Percentiles rank a stretch among this genome's conserved stretches.
These are phyloP conservation scores for Patiria miniata DNA, from an alignment of 35 echinoderm and acorn worm species.

Conservation along the genomic window DNA sequence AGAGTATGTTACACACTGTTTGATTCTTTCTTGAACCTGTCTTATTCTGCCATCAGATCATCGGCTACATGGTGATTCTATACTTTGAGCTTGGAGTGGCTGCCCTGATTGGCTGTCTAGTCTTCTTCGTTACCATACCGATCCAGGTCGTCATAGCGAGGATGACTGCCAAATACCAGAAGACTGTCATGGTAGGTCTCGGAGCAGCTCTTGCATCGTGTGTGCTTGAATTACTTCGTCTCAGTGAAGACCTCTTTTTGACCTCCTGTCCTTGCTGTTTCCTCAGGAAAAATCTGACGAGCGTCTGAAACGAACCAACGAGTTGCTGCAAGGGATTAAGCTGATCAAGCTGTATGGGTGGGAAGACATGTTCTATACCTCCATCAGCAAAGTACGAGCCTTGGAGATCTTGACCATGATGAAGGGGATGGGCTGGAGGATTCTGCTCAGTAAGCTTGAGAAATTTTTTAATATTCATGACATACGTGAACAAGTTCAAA, in stretches of 20 bases:
- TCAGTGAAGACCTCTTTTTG: no score
- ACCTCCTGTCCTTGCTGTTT: no score
- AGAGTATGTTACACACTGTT: no score
- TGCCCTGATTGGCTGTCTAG: constrained; percentile 80
- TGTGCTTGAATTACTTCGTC: no score
- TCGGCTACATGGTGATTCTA: constrained; percentile 75
- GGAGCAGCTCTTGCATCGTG: no score
- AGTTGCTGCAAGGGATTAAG: constrained; percentile 95
- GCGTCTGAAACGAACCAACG: constrained; percentile 89
- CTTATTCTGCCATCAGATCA: constrained; percentile 60
- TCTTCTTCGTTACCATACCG: constrained; percentile 89
- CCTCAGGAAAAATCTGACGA: constrained; percentile 63
- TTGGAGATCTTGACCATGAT: constrained; percentile 75
- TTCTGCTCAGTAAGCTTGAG: constrained; percentile 68
- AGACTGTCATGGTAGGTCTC: constrained; percentile 93
- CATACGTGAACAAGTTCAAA: no score
- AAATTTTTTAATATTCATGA: no score
- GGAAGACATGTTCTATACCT: constrained; percentile 83
- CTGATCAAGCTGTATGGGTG: constrained; percentile 93
- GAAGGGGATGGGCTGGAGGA: constrained; percentile 59
- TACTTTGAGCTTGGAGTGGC: constrained; percentile 79
- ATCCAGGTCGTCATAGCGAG: constrained; percentile 79
- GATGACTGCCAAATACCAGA: constrained; percentile 75
- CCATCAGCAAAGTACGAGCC: constrained; percentile 59
- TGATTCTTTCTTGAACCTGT: no score